These are phyloP conservation scores for Tanypteryx hageni DNA, from an alignment of 2,888 invertebrate genomes.

Conservation along the genomic window DNA sequence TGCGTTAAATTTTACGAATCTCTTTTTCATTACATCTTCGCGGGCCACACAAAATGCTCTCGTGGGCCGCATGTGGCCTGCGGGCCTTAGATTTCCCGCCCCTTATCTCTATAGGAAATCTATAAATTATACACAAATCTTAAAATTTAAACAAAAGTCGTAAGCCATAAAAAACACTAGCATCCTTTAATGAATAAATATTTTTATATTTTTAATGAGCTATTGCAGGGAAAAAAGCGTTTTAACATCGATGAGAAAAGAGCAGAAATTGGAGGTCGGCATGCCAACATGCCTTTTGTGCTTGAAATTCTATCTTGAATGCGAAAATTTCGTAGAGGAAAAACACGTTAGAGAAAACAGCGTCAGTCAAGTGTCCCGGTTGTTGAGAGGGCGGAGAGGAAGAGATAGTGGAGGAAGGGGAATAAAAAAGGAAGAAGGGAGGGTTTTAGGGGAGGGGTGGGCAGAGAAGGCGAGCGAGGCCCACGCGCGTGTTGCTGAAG, in stretches of 20 bases:
- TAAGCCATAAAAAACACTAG: too few relatives aligned
- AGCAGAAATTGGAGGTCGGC: not conserved
- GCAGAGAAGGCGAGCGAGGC: not conserved
- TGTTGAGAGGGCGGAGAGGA: not conserved
- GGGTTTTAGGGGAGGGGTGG: not conserved
- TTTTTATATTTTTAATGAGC: not conserved
- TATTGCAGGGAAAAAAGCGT: not conserved
- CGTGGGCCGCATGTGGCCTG: too few relatives aligned
- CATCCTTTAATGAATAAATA: too few relatives aligned
- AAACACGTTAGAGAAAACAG: too few relatives aligned
- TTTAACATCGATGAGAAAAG: not conserved
- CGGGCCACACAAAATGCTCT: too few relatives aligned
- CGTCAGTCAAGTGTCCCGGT: too few relatives aligned
- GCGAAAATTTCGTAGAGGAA: not conserved
- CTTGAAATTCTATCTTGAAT: not conserved
- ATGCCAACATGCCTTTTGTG: not conserved
- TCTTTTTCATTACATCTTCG: too few relatives aligned
- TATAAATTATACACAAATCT: too few relatives aligned
- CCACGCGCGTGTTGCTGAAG: not conserved
- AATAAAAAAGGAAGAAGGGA: not conserved
- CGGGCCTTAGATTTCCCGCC: too few relatives aligned
- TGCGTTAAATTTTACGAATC: too few relatives aligned
- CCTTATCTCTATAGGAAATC: too few relatives aligned
- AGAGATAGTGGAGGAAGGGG: not conserved
- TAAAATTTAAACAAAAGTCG: too few relatives aligned